Percentiles rank a stretch among this genome's conserved stretches.
Conservation (phyloP, 2,113 vertebrate genomes). For the Vicugna pacos region DNA sequence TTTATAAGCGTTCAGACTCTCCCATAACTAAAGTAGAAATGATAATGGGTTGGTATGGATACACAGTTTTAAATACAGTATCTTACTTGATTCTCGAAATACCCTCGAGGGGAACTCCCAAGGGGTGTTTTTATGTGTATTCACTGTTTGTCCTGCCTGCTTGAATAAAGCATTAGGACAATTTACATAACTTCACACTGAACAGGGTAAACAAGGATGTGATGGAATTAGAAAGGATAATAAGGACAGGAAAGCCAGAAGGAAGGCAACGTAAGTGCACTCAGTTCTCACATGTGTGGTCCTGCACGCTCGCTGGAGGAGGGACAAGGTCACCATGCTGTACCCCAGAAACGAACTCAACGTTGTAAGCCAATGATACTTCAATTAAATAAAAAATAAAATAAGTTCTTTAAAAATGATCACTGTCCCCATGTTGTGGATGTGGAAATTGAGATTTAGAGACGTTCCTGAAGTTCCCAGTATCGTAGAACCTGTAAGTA, state of each 20-base stretch:
- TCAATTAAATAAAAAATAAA: no score
- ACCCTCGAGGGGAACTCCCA: not conserved
- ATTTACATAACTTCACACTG: not conserved
- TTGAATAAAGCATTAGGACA: not conserved
- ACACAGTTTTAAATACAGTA: not conserved
- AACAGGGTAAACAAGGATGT: not conserved
- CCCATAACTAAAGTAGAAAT: not conserved
- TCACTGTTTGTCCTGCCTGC: not conserved
- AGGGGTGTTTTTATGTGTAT: not conserved
- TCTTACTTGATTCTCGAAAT: slow-evolving; percentile 35
- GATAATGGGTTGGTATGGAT: not conserved
- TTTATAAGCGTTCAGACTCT: slow-evolving; percentile 47
- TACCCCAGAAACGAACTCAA: no score
- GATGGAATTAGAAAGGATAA: not conserved
- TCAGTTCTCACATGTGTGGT: not conserved
- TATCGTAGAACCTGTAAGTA: not conserved
- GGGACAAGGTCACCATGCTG: no score
- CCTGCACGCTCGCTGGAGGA: fast-evolving
- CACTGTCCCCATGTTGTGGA: not conserved
- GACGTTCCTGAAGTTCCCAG: not conserved
- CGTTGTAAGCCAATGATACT: no score
- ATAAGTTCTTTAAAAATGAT: no score
- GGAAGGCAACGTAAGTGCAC: not conserved
- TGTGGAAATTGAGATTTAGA: not conserved
- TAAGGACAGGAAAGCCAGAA: not conserved